Base-by-base conservation (phyloP, 2,113 vertebrate genomes). In the Stictonetta naevosa region DNA sequence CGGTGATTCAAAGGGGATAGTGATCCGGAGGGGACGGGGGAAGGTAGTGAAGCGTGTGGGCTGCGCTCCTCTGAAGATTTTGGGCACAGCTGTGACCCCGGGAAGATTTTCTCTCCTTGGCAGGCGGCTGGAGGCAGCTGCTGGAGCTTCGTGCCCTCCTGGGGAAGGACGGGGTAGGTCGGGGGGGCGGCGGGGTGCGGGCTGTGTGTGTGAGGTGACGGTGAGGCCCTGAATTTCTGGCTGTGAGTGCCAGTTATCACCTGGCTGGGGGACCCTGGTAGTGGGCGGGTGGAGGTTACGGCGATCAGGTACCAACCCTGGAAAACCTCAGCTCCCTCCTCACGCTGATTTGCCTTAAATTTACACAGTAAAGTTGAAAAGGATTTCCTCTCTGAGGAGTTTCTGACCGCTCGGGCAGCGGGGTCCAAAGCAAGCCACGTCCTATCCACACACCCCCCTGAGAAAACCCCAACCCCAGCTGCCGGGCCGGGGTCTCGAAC, bases 161-260 rank as follows among this genome's bases (percentile, higher is more conserved):
- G 31, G 66, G 71, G 68, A 63, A 8, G 8, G 36, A n/a, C 53
- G 34, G 76, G 76, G 4, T 4, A 23, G 20, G 34, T 4, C 0
- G 2, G 64, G 44, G 38, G 55, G 59, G 16, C 0, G 1, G 20
- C 0, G 44, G n/a, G 67, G 8, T 13, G 6, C 0, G 0, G 34
- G 38, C 29, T 60, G 3, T 2, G 79, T 0, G 31, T 3, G 14
- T 1, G 4, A 7, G 67, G 48, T 8, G 68, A 13, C 0, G 11
- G 55, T 0, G 2, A 1, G 3, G 29, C 15, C 68, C 79, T n/a
- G 40, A 29, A 26, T 73, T 75, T 64, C 53, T 60, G 81, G 56
- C 58, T 62, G 74, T 8, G 68, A 10, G 44, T 29, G 40, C 58
- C 44, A 63, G n/a, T 50, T 31, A 7, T n/a, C 17, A 28, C 59